These are phyloP conservation scores for Cenopis cana DNA, from an alignment of 2,888 invertebrate species.

Conservation along the genomic window DNA sequence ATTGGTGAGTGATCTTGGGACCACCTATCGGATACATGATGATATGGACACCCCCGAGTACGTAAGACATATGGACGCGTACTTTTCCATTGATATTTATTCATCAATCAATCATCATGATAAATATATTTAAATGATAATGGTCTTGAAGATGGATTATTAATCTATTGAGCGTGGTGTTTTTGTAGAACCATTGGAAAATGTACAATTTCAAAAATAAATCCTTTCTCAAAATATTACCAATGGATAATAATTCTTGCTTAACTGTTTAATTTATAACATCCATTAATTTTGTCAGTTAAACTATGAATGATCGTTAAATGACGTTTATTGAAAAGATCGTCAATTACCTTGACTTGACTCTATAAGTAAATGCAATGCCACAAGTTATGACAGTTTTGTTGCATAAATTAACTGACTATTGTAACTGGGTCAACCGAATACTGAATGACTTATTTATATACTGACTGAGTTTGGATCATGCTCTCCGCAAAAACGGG, in stretches of 20 bases:
- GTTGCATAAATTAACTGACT: neutral
- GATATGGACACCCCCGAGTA: constrained; percentile 48
- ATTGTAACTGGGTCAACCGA: neutral
- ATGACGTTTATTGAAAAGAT: neutral
- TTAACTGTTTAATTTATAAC: neutral
- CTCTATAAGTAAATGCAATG: neutral
- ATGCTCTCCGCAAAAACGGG: neutral
- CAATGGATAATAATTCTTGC: neutral
- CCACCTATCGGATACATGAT: constrained; percentile 69
- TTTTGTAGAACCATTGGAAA: neutral
- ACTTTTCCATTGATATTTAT: constrained; percentile 38
- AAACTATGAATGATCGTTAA: neutral
- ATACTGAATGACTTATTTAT: neutral
- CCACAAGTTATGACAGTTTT: constrained; percentile 23
- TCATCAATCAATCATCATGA: constrained; percentile 41
- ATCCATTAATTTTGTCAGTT: neutral
- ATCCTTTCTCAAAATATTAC: neutral
- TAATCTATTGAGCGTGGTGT: neutral
- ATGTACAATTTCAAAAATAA: neutral
- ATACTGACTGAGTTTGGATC: neutral
- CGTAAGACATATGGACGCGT: constrained; percentile 27
- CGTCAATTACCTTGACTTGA: constrained; percentile 25
- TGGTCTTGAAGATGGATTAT: constrained; percentile 2
- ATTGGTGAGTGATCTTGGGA: constrained; percentile 73
- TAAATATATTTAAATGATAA: constrained; percentile 34